Conservation (phyloP, 2,888 invertebrate genomes). For the Harmothoe impar region DNA sequence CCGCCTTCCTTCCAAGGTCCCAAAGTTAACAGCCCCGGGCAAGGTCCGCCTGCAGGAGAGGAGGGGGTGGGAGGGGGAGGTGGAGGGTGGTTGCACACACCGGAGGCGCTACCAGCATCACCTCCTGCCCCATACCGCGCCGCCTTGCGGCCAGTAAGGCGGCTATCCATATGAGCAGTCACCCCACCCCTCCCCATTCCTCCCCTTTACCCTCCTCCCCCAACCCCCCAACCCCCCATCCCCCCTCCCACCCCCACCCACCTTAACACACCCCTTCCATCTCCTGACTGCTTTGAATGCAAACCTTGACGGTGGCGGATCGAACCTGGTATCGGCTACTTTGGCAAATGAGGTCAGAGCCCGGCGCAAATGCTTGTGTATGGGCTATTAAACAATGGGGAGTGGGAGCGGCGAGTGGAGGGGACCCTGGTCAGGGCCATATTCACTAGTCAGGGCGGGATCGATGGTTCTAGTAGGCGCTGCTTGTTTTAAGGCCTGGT, state of each 20-base stretch:
- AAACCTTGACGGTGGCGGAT: background rate
- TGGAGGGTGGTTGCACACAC: background rate
- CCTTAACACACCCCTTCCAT: slow-evolving; percentile 21
- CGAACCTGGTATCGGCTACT: slow-evolving; percentile 58
- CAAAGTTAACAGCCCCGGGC: slow-evolving; percentile 53
- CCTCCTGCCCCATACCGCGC: background rate
- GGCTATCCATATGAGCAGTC: background rate
- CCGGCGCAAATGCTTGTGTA: slow-evolving; percentile 53
- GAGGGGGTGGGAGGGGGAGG: background rate
- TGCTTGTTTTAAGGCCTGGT: slow-evolving; percentile 31
- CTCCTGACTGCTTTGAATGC: slow-evolving; percentile 42
- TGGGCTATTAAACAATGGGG: slow-evolving; percentile 58
- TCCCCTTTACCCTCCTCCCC: background rate
- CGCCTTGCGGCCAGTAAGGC: background rate
- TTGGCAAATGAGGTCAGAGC: slow-evolving; percentile 60
- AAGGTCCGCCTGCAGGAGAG: background rate
- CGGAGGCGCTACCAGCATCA: background rate
- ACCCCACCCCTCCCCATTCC: background rate
- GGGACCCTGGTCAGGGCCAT: slow-evolving; percentile 3
- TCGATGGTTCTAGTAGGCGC: slow-evolving; percentile 3
- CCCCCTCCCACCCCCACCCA: background rate
- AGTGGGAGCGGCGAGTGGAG: background rate
- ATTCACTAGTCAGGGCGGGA: slow-evolving; percentile 18
- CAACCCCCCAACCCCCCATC: background rate
- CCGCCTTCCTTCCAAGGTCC: slow-evolving; percentile 44